A percentile compares a stretch with the other conserved stretches of the same genome.
phyloP scores from a whole-genome alignment of 1,140 invertebrate species.

The Lycorma delicatula region DNA sequence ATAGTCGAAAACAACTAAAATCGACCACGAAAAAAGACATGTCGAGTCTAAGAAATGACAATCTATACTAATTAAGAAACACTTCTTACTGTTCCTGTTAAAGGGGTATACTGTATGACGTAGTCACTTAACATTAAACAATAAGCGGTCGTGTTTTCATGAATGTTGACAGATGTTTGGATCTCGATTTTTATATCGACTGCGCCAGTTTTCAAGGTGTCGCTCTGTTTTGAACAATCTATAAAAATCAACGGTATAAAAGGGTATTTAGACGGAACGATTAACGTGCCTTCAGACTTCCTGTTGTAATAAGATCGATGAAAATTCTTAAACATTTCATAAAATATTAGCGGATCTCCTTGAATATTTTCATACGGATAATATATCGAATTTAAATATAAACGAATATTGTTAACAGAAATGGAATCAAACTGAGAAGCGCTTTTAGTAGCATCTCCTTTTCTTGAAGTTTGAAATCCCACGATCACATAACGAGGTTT shows the following conservation, averaged over 20 bases:
- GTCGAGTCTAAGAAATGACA: no score
- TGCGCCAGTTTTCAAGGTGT: neutral
- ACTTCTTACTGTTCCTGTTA: no score
- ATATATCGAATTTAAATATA: neutral
- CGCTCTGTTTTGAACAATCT: neutral
- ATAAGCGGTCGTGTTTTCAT: neutral
- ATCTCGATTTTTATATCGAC: neutral
- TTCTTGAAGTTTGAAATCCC: neutral
- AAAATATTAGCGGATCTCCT: neutral
- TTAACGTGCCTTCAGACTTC: neutral
- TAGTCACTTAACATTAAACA: neutral
- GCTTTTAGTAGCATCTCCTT: neutral
- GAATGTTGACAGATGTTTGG: neutral
- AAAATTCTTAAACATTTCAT: neutral
- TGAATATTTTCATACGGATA: slow-evolving; percentile 4
- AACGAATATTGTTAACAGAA: neutral
- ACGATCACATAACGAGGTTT: neutral
- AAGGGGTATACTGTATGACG: neutral
- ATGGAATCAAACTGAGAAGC: neutral
- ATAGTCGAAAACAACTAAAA: no score
- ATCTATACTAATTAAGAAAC: no score
- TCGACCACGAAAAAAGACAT: no score
- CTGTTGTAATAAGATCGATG: neutral
- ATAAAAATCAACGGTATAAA: neutral
- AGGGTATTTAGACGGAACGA: neutral